phyloP scores from a whole-genome alignment of 2,797 vertebrate genomes.

The Sebastes nivosus region DNA sequence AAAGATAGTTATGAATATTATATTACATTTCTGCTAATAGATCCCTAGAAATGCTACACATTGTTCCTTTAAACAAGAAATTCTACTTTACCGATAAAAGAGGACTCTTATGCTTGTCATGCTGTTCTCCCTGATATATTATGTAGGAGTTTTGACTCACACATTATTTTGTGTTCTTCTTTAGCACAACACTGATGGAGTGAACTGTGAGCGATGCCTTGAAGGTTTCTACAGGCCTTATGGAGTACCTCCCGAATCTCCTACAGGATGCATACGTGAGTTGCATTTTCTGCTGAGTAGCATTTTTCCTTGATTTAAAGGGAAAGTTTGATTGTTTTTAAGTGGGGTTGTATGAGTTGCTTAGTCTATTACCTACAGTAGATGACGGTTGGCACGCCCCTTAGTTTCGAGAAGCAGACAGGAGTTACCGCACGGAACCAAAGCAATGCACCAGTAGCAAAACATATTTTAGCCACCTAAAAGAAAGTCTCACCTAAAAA shows the following conservation, averaged over 20 bases:
- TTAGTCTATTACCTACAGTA: no score
- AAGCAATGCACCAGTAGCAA: no score
- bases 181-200: slow-evolving; percentile 93
- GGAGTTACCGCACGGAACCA: no score
- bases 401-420: no score
- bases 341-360: no score
- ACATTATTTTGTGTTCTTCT: slow-evolving; percentile 14
- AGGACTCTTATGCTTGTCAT: background rate
- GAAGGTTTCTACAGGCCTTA: slow-evolving; percentile 88
- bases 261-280: slow-evolving; percentile 89
- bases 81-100: background rate
- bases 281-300: background rate
- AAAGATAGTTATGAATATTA: no score
- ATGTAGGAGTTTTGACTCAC: background rate
- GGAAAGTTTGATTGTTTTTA: no score
- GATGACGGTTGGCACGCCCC: no score
- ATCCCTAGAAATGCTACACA: no score
- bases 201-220: slow-evolving; percentile 92
- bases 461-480: no score
- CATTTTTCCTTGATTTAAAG: background rate
- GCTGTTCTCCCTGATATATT: background rate
- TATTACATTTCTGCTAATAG: no score
- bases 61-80: background rate
- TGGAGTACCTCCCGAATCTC: slow-evolving; percentile 77
- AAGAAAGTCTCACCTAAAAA: no score